phyloP scores from a whole-genome alignment of 2,888 invertebrate genomes.

The Spisula subtruncata region DNA sequence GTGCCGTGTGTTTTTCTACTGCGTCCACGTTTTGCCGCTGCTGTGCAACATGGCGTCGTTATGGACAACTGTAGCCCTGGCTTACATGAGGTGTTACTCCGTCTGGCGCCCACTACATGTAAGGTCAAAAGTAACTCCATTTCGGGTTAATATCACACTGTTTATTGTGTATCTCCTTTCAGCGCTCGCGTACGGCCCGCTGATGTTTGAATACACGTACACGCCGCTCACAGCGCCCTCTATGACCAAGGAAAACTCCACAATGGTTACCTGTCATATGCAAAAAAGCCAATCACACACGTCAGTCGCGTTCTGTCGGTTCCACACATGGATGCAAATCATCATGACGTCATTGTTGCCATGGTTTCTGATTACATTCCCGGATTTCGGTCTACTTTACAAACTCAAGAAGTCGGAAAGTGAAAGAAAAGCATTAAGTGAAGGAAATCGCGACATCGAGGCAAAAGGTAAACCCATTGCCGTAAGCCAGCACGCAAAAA shows the following conservation, averaged over 20 bases:
- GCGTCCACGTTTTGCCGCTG: conserved; percentile 64
- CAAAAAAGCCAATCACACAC: conserved; percentile 53
- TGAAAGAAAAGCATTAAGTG: conserved; percentile 43
- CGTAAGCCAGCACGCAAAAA: neutral
- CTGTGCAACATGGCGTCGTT: conserved; percentile 67
- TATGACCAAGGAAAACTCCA: conserved; percentile 31
- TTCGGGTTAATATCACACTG: conserved; percentile 43
- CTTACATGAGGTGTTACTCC: conserved; percentile 63
- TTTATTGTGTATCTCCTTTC: conserved; percentile 46
- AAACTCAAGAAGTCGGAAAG: conserved; percentile 54
- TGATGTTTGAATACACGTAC: conserved; percentile 62
- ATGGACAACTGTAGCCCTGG: conserved; percentile 66
- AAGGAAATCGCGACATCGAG: neutral
- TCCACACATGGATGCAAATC: conserved; percentile 65
- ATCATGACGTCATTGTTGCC: conserved; percentile 63
- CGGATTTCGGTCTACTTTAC: conserved; percentile 59
- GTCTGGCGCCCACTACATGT: conserved; percentile 64
- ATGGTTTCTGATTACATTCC: conserved; percentile 66
- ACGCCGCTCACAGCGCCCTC: conserved; percentile 46
- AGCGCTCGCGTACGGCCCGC: conserved; percentile 42
- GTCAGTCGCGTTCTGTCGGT: conserved; percentile 32
- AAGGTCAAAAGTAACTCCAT: conserved; percentile 45
- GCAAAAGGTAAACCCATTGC: neutral
- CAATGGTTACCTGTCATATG: conserved; percentile 55
- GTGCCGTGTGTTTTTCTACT: conserved; percentile 61